Percentiles rank a stretch among this genome's conserved stretches.
Evolutionary conservation across 2,797 vertebrate genomes (phyloP).

Genomic region (Lerista edwardsae): DNA sequence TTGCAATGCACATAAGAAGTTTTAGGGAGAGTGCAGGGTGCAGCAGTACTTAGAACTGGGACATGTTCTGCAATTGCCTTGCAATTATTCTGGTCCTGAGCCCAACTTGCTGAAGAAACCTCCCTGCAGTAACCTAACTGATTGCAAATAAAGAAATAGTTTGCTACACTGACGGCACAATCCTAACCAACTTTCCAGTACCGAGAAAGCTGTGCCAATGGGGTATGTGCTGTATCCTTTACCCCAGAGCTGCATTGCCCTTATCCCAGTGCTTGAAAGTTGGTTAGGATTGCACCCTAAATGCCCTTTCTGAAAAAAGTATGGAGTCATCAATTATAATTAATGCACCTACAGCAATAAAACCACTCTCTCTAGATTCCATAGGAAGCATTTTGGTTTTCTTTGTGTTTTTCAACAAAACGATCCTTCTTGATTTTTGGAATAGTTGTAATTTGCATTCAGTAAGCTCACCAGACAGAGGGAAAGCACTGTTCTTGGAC

Average conservation of each 20-base stretch:
- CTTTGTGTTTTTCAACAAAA: constrained; percentile 16
- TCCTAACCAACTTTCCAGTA: too few relatives aligned
- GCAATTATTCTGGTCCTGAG: too few relatives aligned
- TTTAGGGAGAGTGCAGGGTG: background rate
- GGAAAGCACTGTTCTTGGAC: constrained; percentile 32
- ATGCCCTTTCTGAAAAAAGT: constrained; percentile 10
- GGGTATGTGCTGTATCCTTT: too few relatives aligned
- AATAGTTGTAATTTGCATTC: constrained; percentile 28
- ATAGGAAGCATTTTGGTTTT: background rate
- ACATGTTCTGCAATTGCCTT: too few relatives aligned
- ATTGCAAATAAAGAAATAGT: constrained; percentile 15
- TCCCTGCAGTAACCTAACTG: constrained; percentile 15
- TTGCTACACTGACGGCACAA: constrained; percentile 16
- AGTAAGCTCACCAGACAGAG: constrained; percentile 27
- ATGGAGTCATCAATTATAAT: constrained; percentile 32
- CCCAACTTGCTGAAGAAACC: background rate
- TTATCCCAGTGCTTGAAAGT: too few relatives aligned
- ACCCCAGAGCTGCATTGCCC: too few relatives aligned
- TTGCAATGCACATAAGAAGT: background rate
- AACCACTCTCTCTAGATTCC: background rate
- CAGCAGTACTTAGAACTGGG: too few relatives aligned
- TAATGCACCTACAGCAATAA: background rate
- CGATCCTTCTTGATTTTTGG: constrained; percentile 24
- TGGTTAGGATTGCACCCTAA: too few relatives aligned
- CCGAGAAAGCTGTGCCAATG: too few relatives aligned